phyloP scores from a whole-genome alignment of 2,888 invertebrate species.

The Tridacna crocea region DNA sequence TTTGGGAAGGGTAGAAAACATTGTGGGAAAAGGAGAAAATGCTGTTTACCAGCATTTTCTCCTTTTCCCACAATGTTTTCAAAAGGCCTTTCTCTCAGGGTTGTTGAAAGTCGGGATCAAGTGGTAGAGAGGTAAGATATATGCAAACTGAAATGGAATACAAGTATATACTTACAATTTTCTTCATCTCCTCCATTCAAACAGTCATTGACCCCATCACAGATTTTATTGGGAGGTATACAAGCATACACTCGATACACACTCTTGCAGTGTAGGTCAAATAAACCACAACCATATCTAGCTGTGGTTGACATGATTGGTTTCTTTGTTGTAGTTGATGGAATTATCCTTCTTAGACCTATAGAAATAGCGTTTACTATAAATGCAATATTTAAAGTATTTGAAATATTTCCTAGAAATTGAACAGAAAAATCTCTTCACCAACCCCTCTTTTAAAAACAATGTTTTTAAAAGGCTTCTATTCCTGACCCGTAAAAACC shows the following conservation, averaged over 20 bases:
- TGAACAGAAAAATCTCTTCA: too few relatives aligned
- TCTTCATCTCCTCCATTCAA: conserved; percentile 37
- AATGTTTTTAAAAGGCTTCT: too few relatives aligned
- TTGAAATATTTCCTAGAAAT: not conserved
- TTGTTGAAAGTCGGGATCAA: too few relatives aligned
- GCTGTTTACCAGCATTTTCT: not conserved
- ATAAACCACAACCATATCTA: not conserved
- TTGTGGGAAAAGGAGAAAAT: not conserved
- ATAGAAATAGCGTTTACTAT: not conserved
- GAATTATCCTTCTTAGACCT: not conserved
- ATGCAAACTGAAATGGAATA: too few relatives aligned
- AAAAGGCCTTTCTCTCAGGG: too few relatives aligned
- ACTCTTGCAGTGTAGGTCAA: conserved; percentile 25
- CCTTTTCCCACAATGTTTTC: not conserved
- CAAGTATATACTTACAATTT: conserved; percentile 7
- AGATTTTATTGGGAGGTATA: conserved; percentile 22
- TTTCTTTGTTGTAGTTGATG: not conserved
- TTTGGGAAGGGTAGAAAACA: too few relatives aligned
- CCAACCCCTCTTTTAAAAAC: too few relatives aligned
- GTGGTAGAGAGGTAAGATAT: too few relatives aligned
- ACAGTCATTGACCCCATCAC: conserved; percentile 45
- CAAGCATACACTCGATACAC: conserved; percentile 28
- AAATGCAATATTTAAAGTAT: too few relatives aligned
- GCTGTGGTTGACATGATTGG: not conserved
- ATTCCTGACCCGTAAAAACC: too few relatives aligned